phyloP scores from a whole-genome alignment of 30 jellyfish, hydroid and myxozoan genomes.

The Hydractinia symbiolongicarpus region DNA sequence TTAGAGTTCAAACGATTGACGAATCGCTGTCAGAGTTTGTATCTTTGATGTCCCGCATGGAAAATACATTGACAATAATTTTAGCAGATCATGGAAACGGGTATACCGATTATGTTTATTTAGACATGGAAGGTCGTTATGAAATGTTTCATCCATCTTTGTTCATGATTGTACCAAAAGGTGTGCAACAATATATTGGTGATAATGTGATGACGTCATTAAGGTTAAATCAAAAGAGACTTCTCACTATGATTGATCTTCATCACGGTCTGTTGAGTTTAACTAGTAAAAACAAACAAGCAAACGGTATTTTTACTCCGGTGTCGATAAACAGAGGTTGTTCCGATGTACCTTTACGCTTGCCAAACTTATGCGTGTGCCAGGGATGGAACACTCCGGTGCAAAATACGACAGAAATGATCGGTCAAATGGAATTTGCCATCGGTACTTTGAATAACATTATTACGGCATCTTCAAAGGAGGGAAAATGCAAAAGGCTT shows the following conservation, averaged over 20 bases:
- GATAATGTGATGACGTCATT: slow-evolving; percentile 38
- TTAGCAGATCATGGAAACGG: slow-evolving; percentile 95
- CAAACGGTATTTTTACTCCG: slow-evolving; percentile 37
- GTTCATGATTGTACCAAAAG: slow-evolving; percentile 68
- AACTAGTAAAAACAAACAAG: neutral
- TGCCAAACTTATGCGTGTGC: slow-evolving; percentile 80
- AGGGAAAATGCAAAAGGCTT: slow-evolving; percentile 40
- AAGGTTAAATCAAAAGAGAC: slow-evolving; percentile 57
- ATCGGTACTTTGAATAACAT: slow-evolving; percentile 73
- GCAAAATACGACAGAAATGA: slow-evolving; percentile 46
- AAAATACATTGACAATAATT: slow-evolving; percentile 63
- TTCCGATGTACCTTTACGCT: slow-evolving; percentile 48
- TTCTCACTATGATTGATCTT: slow-evolving; percentile 65
- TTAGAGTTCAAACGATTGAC: slow-evolving; percentile 74
- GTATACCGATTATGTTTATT: slow-evolving; percentile 54
- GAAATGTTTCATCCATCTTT: slow-evolving; percentile 86
- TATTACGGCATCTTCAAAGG: slow-evolving; percentile 18
- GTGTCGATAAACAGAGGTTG: slow-evolving; percentile 53
- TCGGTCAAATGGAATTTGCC: slow-evolving; percentile 72
- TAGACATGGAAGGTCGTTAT: slow-evolving; percentile 71
- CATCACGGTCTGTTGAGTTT: slow-evolving; percentile 33
- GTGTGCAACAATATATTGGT: slow-evolving; percentile 50
- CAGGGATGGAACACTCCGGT: slow-evolving; percentile 74
- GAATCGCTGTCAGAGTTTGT: slow-evolving; percentile 48
- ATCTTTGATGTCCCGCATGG: slow-evolving; percentile 25